A percentile compares a stretch with the other conserved stretches of the same genome.
Evolutionary conservation across 92 coral and sea anemone genomes (phyloP).

Genomic region (Chrysogorgia sp.): DNA sequence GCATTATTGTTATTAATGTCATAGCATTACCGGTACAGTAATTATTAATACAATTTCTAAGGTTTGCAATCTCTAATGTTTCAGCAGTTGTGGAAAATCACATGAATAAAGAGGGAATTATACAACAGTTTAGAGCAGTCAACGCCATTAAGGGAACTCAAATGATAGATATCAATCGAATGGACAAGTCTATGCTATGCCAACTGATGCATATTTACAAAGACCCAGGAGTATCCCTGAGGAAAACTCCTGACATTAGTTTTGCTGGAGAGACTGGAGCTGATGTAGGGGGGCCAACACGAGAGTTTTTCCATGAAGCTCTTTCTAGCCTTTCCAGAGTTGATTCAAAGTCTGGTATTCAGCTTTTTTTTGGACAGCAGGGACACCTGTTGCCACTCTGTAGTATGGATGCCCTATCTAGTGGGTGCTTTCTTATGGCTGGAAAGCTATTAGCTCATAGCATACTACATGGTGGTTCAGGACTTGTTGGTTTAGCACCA

Average conservation of each 20-base stretch:
- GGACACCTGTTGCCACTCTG: background rate
- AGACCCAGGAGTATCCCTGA: slow-evolving; percentile 23
- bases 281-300: slow-evolving; percentile 21
- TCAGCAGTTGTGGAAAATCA: no score
- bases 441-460: slow-evolving; percentile 55
- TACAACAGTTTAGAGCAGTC: slow-evolving; percentile 9
- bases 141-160: background rate
- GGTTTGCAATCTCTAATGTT: no score
- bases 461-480: slow-evolving; percentile 56
- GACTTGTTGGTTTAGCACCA: slow-evolving; percentile 48
- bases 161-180: slow-evolving; percentile 7
- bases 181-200: slow-evolving; percentile 7
- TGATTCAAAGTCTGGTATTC: slow-evolving; percentile 3
- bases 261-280: slow-evolving; percentile 28
- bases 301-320: slow-evolving; percentile 27
- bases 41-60: no score
- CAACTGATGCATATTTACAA: slow-evolving; percentile 23
- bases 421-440: slow-evolving; percentile 45
- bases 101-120: background rate
- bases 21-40: no score
- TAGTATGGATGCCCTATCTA: slow-evolving; percentile 35
- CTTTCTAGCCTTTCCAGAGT: slow-evolving; percentile 13
- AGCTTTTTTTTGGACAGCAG: no score
- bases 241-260: slow-evolving; percentile 26
- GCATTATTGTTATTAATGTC: no score